A percentile compares a stretch with the other conserved stretches of the same genome.
These are phyloP conservation scores for Actinernus sp. DNA, from an alignment of 92 coral and sea anemone species.

Conservation along the genomic window DNA sequence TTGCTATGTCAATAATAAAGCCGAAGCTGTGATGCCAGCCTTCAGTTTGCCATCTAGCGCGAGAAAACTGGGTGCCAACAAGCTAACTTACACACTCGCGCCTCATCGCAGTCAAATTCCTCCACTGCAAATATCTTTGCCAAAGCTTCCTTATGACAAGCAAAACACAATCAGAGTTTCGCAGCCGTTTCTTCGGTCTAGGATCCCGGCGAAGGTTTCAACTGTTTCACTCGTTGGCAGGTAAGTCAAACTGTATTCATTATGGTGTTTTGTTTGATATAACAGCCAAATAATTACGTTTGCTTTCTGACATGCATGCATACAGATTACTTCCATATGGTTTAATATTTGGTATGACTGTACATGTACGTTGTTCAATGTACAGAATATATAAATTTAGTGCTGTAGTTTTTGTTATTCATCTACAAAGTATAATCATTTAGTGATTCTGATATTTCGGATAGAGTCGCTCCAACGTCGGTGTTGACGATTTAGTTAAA, in stretches of 20 bases:
- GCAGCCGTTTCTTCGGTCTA: neutral
- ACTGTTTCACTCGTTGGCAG: constrained; percentile 81
- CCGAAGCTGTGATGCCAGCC: too few species aligned
- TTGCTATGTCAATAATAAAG: too few species aligned
- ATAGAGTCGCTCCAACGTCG: too few species aligned
- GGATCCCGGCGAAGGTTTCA: constrained; percentile 56
- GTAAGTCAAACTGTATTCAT: constrained; percentile 26
- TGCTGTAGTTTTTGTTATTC: too few species aligned
- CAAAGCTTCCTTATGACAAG: neutral
- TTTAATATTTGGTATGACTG: neutral
- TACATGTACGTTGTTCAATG: too few species aligned
- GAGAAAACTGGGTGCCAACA: too few species aligned
- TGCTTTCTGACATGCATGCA: neutral
- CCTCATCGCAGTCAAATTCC: neutral
- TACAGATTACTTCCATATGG: neutral
- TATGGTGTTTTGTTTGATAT: neutral
- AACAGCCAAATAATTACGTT: too few species aligned
- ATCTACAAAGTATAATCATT: too few species aligned
- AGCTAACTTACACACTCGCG: neutral
- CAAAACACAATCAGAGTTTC: neutral
- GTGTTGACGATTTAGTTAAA: too few species aligned
- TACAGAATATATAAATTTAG: too few species aligned
- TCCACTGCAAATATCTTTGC: neutral
- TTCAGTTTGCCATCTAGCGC: too few species aligned
- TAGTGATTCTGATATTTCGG: too few species aligned